These are phyloP conservation scores for Osmoderma eremita DNA, from an alignment of 2,888 invertebrate genomes.

Conservation along the genomic window DNA sequence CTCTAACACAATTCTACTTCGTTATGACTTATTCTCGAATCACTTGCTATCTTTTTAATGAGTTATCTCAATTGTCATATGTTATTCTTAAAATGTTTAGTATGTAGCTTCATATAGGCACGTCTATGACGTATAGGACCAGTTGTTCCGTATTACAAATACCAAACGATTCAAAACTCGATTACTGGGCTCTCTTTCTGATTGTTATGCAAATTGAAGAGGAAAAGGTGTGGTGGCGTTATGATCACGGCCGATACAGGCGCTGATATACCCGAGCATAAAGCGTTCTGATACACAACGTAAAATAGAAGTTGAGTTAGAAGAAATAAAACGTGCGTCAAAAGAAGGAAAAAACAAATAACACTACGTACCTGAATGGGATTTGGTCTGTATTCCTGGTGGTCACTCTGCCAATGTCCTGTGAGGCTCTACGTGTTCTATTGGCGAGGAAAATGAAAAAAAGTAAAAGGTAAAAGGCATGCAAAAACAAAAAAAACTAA, in stretches of 20 bases:
- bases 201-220: slow-evolving; percentile 20
- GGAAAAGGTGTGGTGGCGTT: not conserved
- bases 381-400: slow-evolving; percentile 57
- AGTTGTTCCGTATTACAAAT: not conserved
- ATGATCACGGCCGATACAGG: not conserved
- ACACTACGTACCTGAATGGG: slow-evolving; percentile 57
- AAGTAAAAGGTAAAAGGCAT: slow-evolving; percentile 50
- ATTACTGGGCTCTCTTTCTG: slow-evolving; percentile 1
- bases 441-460: slow-evolving; percentile 59
- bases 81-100: no score
- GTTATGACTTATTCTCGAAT: no score
- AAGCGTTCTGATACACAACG: not conserved
- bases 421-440: slow-evolving; percentile 90
- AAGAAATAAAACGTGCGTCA: slow-evolving; percentile 33
- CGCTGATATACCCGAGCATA: slow-evolving; percentile 5
- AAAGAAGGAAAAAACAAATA: slow-evolving; percentile 24
- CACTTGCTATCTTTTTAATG: no score
- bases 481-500: slow-evolving; percentile 35
- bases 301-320: slow-evolving; percentile 21
- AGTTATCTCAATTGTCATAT: no score
- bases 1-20: no score
- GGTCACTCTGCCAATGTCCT: slow-evolving; percentile 74
- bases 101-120: no score
- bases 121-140: not conserved
- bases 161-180: not conserved